These are phyloP conservation scores for Aspidiotus rigidus DNA, from an alignment of 2,888 invertebrate genomes.

Conservation along the genomic window DNA sequence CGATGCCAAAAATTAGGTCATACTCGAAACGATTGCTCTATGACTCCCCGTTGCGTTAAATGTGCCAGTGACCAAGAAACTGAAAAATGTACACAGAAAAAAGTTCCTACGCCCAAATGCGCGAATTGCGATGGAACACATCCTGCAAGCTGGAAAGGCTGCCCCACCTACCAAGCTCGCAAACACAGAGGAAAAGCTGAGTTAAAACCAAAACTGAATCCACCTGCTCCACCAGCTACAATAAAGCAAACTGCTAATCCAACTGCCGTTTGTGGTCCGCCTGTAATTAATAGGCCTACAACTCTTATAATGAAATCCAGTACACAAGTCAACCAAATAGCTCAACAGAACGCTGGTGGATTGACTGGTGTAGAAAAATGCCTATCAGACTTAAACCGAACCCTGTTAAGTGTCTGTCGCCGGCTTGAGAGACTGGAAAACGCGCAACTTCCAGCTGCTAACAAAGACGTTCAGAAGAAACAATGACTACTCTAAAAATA, in stretches of 20 bases:
- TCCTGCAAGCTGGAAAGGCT: background rate
- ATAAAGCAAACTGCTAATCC: background rate
- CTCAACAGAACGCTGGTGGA: background rate
- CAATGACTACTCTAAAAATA: slow-evolving; percentile 6
- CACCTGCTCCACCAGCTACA: background rate
- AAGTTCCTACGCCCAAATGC: slow-evolving; percentile 13
- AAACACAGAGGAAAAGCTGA: background rate
- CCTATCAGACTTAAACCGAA: background rate
- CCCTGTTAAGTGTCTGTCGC: background rate
- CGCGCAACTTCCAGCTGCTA: background rate
- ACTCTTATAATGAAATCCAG: background rate
- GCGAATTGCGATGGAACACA: slow-evolving; percentile 13
- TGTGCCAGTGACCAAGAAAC: slow-evolving; percentile 12
- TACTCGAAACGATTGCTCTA: slow-evolving; percentile 9
- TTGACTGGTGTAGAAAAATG: background rate
- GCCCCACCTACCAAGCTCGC: slow-evolving; percentile 4
- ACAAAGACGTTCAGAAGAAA: background rate
- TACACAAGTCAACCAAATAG: background rate
- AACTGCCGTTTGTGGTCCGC: background rate
- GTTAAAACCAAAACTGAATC: background rate
- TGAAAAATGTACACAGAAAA: slow-evolving; percentile 6
- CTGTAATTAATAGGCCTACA: background rate
- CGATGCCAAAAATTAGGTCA: slow-evolving; percentile 15
- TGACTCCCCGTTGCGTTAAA: slow-evolving; percentile 14
- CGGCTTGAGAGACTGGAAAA: background rate